These are phyloP conservation scores for Ptychoptera albimana DNA, from an alignment of 2,888 invertebrate species.

Conservation along the genomic window DNA sequence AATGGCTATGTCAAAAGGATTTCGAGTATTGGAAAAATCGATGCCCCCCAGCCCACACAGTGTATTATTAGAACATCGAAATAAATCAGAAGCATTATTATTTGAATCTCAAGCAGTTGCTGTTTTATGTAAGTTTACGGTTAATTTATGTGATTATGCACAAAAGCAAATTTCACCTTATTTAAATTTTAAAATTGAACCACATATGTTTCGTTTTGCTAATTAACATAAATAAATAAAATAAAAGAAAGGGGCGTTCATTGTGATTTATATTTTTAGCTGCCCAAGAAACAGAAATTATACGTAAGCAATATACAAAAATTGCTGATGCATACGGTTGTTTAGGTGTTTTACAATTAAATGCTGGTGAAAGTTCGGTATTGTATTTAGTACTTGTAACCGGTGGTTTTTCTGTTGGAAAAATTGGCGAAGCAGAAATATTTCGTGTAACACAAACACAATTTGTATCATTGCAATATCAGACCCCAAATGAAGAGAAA, in stretches of 20 bases:
- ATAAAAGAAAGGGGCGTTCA: no score
- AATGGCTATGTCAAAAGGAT: slow-evolving; percentile 92
- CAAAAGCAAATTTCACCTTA: background rate
- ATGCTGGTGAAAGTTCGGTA: slow-evolving; percentile 68
- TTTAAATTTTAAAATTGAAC: no score
- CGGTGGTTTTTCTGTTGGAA: slow-evolving; percentile 92
- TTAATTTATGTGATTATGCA: background rate
- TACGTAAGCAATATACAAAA: slow-evolving; percentile 80
- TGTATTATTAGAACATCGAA: slow-evolving; percentile 75
- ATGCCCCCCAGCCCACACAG: slow-evolving; percentile 78
- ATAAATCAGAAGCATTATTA: slow-evolving; percentile 69
- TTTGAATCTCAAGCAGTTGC: slow-evolving; percentile 90
- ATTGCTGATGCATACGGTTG: slow-evolving; percentile 91
- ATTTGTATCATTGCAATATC: slow-evolving; percentile 73
- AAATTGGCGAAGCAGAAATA: slow-evolving; percentile 86
- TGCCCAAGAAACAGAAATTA: slow-evolving; percentile 71
- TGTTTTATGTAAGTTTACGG: slow-evolving; percentile 45
- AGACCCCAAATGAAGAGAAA: slow-evolving; percentile 41
- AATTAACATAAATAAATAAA: no score
- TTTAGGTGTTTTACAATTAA: slow-evolving; percentile 80
- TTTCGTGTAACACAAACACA: slow-evolving; percentile 87
- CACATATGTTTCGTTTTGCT: no score
- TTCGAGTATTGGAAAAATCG: slow-evolving; percentile 78
- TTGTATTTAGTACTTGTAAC: slow-evolving; percentile 86
- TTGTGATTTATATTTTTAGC: slow-evolving; percentile 14